A percentile compares a stretch with the other conserved stretches of the same genome.
Evolutionary conservation across 2,797 vertebrate genomes (phyloP).

Genomic region (Notolepis coatsorum): DNA sequence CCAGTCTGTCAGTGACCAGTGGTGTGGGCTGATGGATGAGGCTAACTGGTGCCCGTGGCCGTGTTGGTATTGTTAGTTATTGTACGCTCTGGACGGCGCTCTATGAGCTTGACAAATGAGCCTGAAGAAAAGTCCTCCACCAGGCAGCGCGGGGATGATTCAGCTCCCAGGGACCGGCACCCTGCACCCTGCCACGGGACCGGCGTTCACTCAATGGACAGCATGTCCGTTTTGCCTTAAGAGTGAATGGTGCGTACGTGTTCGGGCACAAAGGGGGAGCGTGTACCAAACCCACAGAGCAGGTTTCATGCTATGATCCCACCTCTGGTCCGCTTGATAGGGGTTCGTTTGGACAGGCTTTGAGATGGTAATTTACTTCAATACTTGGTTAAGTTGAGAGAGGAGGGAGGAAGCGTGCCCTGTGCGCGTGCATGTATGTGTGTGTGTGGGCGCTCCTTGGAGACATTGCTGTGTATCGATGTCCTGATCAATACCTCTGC

Average conservation of each 20-base stretch:
- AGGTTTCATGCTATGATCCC: conserved; percentile 4
- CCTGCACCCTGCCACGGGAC: neutral
- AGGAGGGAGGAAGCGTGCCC: conserved; percentile 21
- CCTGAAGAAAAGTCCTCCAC: neutral
- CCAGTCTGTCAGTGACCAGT: neutral
- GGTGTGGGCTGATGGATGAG: conserved; percentile 26
- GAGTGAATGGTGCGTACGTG: neutral
- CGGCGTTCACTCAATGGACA: neutral
- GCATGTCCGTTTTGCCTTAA: neutral
- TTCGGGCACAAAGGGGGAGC: neutral
- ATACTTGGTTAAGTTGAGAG: conserved; percentile 33
- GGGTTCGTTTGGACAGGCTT: conserved; percentile 28
- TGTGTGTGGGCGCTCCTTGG: no score
- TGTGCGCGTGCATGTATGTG: neutral
- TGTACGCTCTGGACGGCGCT: neutral
- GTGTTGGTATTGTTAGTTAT: neutral
- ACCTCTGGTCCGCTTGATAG: conserved; percentile 21
- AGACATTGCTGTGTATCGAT: conserved; percentile 42
- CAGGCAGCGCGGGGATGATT: neutral
- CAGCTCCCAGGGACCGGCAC: neutral
- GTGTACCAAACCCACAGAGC: neutral
- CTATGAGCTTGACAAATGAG: conserved; percentile 4
- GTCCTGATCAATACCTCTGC: conserved; percentile 50
- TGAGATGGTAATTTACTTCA: conserved; percentile 47
- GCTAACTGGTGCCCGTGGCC: conserved; percentile 2